These are phyloP conservation scores for Spinibarbus caldwelli DNA, from an alignment of 2,797 vertebrate species.

Conservation along the genomic window DNA sequence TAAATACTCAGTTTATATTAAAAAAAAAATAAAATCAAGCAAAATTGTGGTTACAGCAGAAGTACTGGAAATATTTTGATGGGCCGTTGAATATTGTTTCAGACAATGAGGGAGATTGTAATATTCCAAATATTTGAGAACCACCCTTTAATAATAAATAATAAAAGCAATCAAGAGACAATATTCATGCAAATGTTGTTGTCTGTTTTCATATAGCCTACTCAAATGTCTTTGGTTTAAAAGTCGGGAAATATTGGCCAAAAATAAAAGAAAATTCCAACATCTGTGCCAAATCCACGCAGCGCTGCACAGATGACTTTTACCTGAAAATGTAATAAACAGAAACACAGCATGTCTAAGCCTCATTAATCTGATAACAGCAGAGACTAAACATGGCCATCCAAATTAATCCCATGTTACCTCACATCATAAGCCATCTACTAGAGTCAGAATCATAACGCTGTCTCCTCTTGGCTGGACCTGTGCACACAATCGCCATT, in stretches of 20 bases:
- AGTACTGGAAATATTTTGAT: not conserved
- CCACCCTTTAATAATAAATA: not conserved
- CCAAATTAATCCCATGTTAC: slow-evolving; percentile 44
- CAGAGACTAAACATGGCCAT: slow-evolving; percentile 39
- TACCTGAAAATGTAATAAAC: slow-evolving; percentile 28
- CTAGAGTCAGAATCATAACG: slow-evolving; percentile 19
- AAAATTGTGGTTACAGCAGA: not conserved
- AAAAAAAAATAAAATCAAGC: not conserved
- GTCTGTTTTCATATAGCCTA: not conserved
- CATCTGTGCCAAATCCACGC: slow-evolving; percentile 13
- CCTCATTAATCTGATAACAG: slow-evolving; percentile 46
- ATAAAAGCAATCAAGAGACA: not conserved
- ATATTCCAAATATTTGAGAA: not conserved
- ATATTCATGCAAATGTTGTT: not conserved
- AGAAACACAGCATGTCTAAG: slow-evolving; percentile 20
- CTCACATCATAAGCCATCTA: slow-evolving; percentile 42
- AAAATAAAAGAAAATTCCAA: not conserved
- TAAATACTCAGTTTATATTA: not conserved
- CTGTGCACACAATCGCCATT: slow-evolving; percentile 43
- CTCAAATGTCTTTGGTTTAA: not conserved
- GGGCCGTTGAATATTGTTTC: not conserved
- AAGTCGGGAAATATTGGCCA: not conserved
- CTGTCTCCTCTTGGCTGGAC: slow-evolving; percentile 37
- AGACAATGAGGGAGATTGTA: not conserved
- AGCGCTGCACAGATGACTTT: slow-evolving; percentile 13